Percentiles rank a stretch among this genome's conserved stretches.
Evolutionary conservation across 1,140 invertebrate species (phyloP).

Genomic region (Zelostemma sp.): DNA sequence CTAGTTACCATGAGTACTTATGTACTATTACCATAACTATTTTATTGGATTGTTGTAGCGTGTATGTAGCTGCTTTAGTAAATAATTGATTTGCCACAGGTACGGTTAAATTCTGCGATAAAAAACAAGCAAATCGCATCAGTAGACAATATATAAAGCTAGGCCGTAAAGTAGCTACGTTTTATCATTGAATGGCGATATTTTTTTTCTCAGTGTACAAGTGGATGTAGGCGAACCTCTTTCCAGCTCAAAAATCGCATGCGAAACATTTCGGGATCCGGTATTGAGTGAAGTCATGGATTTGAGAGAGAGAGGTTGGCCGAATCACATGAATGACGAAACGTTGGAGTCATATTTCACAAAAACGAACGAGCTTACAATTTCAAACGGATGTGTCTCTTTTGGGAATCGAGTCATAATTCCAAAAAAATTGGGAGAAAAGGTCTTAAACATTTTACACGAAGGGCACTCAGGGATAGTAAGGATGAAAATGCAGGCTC

Average conservation of each 20-base stretch:
- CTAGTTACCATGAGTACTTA: too few relatives aligned
- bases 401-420: constrained; percentile 52
- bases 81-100: too few relatives aligned
- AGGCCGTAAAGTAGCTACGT: too few relatives aligned
- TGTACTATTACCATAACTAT: too few relatives aligned
- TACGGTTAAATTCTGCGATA: too few relatives aligned
- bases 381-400: constrained; percentile 39
- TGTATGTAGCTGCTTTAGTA: too few relatives aligned
- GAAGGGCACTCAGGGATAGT: constrained; percentile 64
- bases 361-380: constrained; percentile 13
- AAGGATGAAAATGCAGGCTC: constrained; percentile 68
- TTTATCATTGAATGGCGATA: too few relatives aligned
- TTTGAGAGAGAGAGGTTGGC: constrained; percentile 23
- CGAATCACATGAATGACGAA: constrained; percentile 13
- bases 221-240: constrained; percentile 23
- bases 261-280: constrained; percentile 18
- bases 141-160: too few relatives aligned
- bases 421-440: constrained; percentile 31
- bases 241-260: constrained; percentile 22
- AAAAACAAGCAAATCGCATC: too few relatives aligned
- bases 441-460: constrained; percentile 58
- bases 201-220: too few relatives aligned
- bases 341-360: constrained; percentile 16
- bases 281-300: constrained; percentile 24
- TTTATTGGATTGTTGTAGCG: too few relatives aligned